phyloP scores from a whole-genome alignment of 2,888 invertebrate genomes.

The Ctena decussata region DNA sequence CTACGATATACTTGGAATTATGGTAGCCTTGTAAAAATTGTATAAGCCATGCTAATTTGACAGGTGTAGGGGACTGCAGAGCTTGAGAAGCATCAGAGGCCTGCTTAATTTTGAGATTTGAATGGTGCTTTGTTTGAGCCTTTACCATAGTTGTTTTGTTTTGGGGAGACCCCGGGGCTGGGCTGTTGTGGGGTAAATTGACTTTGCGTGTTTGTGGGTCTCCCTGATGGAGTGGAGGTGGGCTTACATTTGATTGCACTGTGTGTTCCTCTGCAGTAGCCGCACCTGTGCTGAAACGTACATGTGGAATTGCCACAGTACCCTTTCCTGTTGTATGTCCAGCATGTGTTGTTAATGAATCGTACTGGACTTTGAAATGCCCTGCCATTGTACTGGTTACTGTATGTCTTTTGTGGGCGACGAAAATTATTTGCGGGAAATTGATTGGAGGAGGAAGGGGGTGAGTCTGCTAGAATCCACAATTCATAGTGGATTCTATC shows the following conservation, averaged over 20 bases:
- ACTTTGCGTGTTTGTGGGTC: no score
- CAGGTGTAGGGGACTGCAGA: conserved; percentile 2
- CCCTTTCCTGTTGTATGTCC: conserved; percentile 27
- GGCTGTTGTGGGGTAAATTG: no score
- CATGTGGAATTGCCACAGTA: conserved; percentile 25
- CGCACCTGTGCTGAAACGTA: conserved; percentile 33
- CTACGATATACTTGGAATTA: neutral
- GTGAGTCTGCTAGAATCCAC: conserved; percentile 21
- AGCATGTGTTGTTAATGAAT: conserved; percentile 36
- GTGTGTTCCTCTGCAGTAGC: conserved; percentile 38
- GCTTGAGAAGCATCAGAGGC: neutral
- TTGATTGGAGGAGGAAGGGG: no score
- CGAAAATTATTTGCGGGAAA: no score
- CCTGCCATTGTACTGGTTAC: neutral
- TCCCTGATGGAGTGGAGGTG: no score
- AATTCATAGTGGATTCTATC: conserved; percentile 13
- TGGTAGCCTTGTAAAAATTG: conserved; percentile 14
- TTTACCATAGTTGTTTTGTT: neutral
- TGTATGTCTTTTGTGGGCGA: no score
- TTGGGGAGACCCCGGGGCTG: neutral
- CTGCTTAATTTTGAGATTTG: neutral
- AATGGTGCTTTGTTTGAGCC: neutral
- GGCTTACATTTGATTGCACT: conserved; percentile 20
- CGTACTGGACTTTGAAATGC: neutral
- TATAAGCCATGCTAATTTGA: neutral